Base-by-base conservation (phyloP, 2,797 vertebrate genomes). In the Pseudochromis fuscus region DNA sequence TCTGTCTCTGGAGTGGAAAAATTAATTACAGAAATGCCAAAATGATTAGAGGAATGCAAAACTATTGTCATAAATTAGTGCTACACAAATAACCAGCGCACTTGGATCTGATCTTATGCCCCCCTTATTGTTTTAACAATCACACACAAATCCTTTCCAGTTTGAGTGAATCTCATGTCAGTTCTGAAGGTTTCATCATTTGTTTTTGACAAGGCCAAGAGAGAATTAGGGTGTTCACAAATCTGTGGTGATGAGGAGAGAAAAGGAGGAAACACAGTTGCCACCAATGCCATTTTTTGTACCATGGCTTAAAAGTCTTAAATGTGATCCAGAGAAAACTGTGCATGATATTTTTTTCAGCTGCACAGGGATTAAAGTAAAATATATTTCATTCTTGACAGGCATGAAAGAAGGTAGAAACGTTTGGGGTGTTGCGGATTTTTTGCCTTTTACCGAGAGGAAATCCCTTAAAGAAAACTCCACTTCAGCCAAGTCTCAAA, bases 381-480 rank as follows among this genome's bases (percentile, higher is more conserved):
- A 82, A 59, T 77, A 45, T 61, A 82, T 77, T 84, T 79, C 75
- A 84, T 66, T 72, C 75, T 76, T 75, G 87, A 88, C 79, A 86
- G 81, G 63, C 81, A 52, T 76, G 72, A 83, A 77, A 81, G 66
- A 73, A 31, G 53, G 65, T 75, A 72, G n/a, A 76, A 79, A 73
- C 61, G 52, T 79, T 85, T 55, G 21, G 58, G 45, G 64, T 59
- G 57, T 76, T 84, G 37, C 13, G 49, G 18, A 21, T 25, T 60
- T 80, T 76, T 59, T 65, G 56, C 51, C 52, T 71, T 84, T 84
- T 60, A 73, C 79, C 37, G 31, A 50, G 53, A 67, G 60, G 62
- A 72, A 68, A 84, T 83, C 60, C 63, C 55, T 72, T 24, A 25
- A 75, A 69, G 58, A 66, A 80, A 68, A 61, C 44, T 56, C 37